Evolutionary conservation across 2,888 invertebrate genomes (phyloP).

Genomic region (Mesochorus sp.): DNA sequence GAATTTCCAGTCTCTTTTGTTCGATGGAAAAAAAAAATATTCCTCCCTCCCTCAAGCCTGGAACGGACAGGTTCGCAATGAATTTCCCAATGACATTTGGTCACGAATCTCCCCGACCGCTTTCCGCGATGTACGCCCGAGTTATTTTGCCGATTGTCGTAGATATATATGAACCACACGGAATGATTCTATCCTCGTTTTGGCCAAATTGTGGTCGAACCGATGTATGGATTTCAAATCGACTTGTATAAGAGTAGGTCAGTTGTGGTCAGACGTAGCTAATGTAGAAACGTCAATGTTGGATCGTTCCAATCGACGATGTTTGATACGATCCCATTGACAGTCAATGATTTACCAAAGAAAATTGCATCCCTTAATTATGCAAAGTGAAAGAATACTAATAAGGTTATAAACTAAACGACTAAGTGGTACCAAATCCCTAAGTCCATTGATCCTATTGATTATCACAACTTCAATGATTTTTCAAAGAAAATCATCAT

Average conservation of each 20-base stretch:
- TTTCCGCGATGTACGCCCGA: constrained; percentile 14
- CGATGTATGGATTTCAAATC: constrained; percentile 27
- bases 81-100: constrained; percentile 37
- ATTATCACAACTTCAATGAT: too few species aligned
- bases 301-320: not conserved
- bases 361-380: too few species aligned
- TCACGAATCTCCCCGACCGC: constrained; percentile 17
- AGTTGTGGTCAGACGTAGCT: constrained; percentile 24
- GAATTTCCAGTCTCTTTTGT: not conserved
- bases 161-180: not conserved
- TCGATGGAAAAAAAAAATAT: not conserved
- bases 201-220: constrained; percentile 21
- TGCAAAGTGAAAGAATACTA: too few species aligned
- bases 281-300: not conserved
- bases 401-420: too few species aligned
- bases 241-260: constrained; percentile 26
- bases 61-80: constrained; percentile 28
- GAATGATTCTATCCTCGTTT: constrained; percentile 7
- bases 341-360: too few species aligned
- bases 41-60: constrained; percentile 6
- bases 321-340: not conserved
- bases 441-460: too few species aligned
- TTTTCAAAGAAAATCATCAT: too few species aligned
- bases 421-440: not conserved
- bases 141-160: not conserved